Evolutionary conservation across 2,113 vertebrate genomes (phyloP).

Genomic region (Paralichthys olivaceus): DNA sequence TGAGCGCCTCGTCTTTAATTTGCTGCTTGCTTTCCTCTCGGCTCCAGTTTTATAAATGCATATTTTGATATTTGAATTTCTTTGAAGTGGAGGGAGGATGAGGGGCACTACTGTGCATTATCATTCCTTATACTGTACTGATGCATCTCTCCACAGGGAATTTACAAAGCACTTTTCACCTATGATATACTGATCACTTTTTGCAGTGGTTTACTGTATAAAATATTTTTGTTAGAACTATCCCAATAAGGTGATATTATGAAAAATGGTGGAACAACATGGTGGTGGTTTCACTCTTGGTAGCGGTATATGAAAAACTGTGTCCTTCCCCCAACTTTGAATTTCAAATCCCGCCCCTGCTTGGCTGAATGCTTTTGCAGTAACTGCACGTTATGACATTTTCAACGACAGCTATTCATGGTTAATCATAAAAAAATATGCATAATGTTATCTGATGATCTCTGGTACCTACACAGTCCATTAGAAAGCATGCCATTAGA

Average conservation of each 20-base stretch:
- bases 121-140: background rate
- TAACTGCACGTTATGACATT: slow-evolving; percentile 28
- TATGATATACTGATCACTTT: background rate
- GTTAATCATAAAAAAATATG: background rate
- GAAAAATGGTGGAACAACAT: background rate
- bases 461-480: background rate
- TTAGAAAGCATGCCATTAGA: background rate
- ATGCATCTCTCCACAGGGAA: background rate
- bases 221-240: background rate
- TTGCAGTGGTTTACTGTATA: background rate
- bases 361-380: slow-evolving; percentile 52
- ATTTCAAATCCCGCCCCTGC: background rate
- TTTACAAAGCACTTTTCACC: background rate
- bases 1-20: background rate
- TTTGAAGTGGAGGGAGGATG: background rate
- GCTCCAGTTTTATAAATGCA: background rate
- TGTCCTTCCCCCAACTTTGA: background rate
- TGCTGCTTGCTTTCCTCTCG: background rate
- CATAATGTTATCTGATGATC: background rate
- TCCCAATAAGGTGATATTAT: background rate
- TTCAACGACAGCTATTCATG: background rate
- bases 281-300: background rate
- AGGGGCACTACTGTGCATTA: background rate
- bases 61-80: background rate
- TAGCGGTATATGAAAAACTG: background rate